Conservation (phyloP, 2,113 vertebrate species). For the Oryzias javanicus region DNA sequence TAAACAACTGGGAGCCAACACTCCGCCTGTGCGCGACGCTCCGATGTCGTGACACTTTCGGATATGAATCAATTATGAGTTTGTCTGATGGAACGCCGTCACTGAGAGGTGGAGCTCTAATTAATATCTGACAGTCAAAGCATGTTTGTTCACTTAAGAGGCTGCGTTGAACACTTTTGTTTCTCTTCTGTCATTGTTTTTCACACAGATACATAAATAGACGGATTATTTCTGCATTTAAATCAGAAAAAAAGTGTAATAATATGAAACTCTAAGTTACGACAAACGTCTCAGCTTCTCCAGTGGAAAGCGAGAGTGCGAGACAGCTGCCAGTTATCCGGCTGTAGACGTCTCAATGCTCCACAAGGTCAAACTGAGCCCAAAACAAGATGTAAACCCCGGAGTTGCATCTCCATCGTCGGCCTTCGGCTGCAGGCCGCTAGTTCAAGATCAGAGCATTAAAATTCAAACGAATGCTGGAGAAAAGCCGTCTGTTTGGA, state of each 20-base stretch:
- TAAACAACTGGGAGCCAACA: slow-evolving; percentile 29
- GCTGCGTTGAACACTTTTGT: background rate
- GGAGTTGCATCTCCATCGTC: too few species aligned
- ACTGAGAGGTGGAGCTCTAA: background rate
- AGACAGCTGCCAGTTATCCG: background rate
- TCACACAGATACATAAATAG: too few species aligned
- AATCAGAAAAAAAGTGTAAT: too few species aligned
- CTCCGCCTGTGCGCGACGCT: background rate
- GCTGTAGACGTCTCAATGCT: background rate
- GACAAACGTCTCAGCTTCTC: background rate
- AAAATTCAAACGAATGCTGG: too few species aligned
- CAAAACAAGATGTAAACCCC: background rate
- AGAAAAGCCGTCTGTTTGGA: background rate
- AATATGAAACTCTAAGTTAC: background rate
- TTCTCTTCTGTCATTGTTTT: background rate
- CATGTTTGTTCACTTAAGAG: background rate
- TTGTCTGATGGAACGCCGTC: background rate
- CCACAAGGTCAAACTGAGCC: background rate
- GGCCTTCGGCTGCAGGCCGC: too few species aligned
- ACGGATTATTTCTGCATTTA: too few species aligned
- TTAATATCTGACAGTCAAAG: background rate
- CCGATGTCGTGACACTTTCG: background rate
- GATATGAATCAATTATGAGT: background rate
- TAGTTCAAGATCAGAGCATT: too few species aligned
- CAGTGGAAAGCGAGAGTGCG: too few species aligned